Evolutionary conservation across 2,113 vertebrate species (phyloP).

Genomic region (Apistogramma diplotaenia): DNA sequence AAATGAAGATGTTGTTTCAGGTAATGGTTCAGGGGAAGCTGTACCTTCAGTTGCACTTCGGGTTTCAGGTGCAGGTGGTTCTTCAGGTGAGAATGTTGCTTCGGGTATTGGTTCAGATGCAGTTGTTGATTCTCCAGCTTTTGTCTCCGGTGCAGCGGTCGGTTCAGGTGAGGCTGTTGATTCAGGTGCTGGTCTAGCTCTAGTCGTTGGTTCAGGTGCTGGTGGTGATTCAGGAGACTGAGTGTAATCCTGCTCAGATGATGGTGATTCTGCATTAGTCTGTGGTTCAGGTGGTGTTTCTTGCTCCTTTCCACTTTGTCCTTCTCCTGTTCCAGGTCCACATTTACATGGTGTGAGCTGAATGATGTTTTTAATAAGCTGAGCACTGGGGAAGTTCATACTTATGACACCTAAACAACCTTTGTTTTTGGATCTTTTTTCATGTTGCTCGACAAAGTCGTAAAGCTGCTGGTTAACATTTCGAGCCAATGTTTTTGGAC

Average conservation of each 20-base stretch:
- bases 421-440: neutral
- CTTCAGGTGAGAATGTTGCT: neutral
- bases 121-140: neutral
- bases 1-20: too few species aligned
- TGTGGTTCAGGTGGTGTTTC: neutral
- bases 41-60: neutral
- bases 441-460: slow-evolving; percentile 1
- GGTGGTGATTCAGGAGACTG: neutral
- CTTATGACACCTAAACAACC: slow-evolving; percentile 64
- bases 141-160: too few species aligned
- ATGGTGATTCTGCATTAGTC: fast-evolving
- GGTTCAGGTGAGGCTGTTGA: too few species aligned
- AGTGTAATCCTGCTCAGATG: fast-evolving
- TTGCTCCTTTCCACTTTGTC: neutral
- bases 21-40: too few species aligned
- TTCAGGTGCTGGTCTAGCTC: neutral
- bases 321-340: neutral
- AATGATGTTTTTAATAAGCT: slow-evolving; percentile 50
- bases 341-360: slow-evolving; percentile 35
- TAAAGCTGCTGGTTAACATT: slow-evolving; percentile 33
- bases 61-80: neutral
- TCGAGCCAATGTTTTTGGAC: neutral
- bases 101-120: too few species aligned
- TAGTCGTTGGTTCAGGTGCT: fast-evolving
- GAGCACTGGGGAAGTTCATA: slow-evolving; percentile 55